Evolutionary conservation across 2,888 invertebrate genomes (phyloP), one percentile per base, ranked within the genome.

Genomic region (Dryococelus australis): DNA sequence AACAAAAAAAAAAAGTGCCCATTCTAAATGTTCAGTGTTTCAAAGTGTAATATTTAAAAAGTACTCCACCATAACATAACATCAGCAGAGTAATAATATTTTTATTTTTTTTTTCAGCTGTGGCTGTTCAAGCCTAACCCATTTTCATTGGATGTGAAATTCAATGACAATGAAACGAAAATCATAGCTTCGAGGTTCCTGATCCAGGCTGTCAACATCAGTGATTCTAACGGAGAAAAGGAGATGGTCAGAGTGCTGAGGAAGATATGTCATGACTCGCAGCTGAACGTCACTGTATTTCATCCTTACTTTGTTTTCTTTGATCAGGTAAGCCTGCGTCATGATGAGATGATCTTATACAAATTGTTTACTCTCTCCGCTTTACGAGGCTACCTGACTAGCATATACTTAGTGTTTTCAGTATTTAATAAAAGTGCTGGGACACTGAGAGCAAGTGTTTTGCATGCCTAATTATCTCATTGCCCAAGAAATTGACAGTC

Each of bases 301-400:
- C 98, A 98, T 93, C 98, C 98, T 0, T 98, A 98, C 92, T 99
- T 98, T 91, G 97, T 98, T 24, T 99, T 98, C 93, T 98, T 98
- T 91, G 99, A 99, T 93, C 96, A 96, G 94, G 95, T 95, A 92
- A 65, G n/a, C 65, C 10, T 65, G 6, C 2, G 10, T 24, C n/a
- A 65, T 65, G 20, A 1, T 12, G 51, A 35, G 35, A 35, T 35
- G 35, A 35, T 35, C 4, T 35, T 35, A 35, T 35, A 35, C 4
- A 35, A 35, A 35, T 35, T 3, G 35, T 35, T 35, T 35, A 35
- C 35, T 35, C 35, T 35, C 4, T 35, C 35, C 35, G 2, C 35
- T 35, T 35, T 35, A 35, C 35, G 35, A 35, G 35, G 35, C 35
- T 35, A 35, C 35, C 35, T 35, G 4, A 35, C 35, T 35, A 35